phyloP scores from a whole-genome alignment of 2,797 vertebrate genomes.

The Bucorvus abyssinicus region DNA sequence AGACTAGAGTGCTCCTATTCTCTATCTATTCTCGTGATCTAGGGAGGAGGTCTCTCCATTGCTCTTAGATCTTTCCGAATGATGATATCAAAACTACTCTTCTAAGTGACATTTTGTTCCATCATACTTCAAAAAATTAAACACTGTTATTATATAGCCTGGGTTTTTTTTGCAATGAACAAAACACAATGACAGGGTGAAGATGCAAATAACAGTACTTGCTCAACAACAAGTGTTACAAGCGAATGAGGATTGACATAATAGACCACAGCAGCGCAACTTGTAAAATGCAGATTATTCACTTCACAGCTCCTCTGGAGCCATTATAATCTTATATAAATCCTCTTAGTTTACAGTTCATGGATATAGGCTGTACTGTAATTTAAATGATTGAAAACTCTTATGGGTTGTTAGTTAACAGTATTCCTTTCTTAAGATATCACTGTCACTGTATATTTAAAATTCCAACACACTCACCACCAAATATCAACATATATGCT shows the following conservation, averaged over 20 bases:
- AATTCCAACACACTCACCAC: background rate
- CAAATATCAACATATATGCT: background rate
- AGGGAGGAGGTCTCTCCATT: background rate
- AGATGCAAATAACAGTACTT: constrained; percentile 9
- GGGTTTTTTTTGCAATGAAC: background rate
- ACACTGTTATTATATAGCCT: background rate
- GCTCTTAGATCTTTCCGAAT: background rate
- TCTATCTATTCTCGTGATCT: background rate
- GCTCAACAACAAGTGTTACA: background rate
- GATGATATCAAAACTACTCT: background rate
- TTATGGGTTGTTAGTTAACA: background rate
- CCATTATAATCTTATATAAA: constrained; percentile 19
- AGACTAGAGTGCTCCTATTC: background rate
- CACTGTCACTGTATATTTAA: background rate
- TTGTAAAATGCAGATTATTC: constrained; percentile 38
- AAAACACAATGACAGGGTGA: background rate
- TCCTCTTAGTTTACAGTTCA: constrained; percentile 10
- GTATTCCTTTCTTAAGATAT: background rate
- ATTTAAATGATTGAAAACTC: constrained; percentile 12
- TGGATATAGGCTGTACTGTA: background rate
- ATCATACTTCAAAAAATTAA: background rate
- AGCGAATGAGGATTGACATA: constrained; percentile 20
- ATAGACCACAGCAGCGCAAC: background rate
- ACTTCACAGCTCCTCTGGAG: constrained; percentile 18
- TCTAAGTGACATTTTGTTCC: background rate